These are phyloP conservation scores for Hippocampus barbouri DNA, from an alignment of 2,113 vertebrate genomes.

Conservation along the genomic window DNA sequence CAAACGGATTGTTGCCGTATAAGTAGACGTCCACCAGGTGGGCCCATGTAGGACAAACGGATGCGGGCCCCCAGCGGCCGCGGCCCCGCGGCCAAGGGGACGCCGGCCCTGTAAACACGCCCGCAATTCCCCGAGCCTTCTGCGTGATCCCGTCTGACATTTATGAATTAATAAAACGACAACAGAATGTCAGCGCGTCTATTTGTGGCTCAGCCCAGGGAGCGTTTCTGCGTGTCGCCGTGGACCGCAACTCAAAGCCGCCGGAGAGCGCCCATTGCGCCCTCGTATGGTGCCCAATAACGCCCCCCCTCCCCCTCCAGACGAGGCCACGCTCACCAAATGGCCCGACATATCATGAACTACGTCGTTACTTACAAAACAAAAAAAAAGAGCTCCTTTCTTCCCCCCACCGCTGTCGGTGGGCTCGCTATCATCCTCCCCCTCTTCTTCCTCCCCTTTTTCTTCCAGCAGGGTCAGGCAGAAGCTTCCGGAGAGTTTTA, in stretches of 20 bases:
- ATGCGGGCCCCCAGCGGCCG: background rate
- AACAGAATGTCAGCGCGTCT: conserved; percentile 43
- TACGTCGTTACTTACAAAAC: background rate
- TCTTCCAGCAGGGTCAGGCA: conserved; percentile 4
- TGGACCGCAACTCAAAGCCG: background rate
- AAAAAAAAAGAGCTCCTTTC: background rate
- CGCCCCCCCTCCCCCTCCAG: background rate
- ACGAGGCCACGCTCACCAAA: background rate
- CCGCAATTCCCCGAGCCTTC: background rate
- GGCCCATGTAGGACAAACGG: background rate
- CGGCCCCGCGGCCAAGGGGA: background rate
- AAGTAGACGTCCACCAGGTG: background rate
- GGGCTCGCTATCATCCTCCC: background rate
- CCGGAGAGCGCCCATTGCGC: background rate
- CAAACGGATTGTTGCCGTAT: too few relatives aligned
- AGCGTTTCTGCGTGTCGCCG: conserved; percentile 7
- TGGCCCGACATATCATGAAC: background rate
- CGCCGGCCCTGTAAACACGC: background rate
- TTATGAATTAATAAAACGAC: conserved; percentile 61
- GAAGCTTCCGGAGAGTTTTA: conserved; percentile 6
- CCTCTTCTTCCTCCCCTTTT: background rate
- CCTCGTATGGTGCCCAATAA: background rate
- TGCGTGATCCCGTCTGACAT: conserved; percentile 38
- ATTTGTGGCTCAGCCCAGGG: conserved; percentile 46
- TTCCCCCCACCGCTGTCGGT: background rate